Percentiles rank a stretch among this genome's conserved stretches.
Evolutionary conservation across 2,113 vertebrate genomes (phyloP).

Genomic region (Cebus imitator): DNA sequence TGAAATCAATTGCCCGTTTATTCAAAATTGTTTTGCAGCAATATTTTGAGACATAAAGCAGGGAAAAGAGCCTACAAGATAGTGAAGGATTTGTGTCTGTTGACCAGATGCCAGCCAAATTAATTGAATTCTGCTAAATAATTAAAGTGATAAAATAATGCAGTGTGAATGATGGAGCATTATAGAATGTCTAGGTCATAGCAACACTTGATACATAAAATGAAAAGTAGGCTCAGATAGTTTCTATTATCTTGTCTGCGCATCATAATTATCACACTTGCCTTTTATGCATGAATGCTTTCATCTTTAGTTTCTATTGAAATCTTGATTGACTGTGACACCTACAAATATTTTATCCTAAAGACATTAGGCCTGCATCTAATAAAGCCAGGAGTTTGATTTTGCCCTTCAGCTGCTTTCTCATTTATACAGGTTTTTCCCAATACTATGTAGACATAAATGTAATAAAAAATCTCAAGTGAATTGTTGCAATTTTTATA

Average conservation of each 20-base stretch:
- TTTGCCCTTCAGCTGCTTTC: slow-evolving; percentile 84
- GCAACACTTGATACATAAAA: slow-evolving; percentile 87
- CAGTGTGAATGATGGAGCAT: slow-evolving; percentile 87
- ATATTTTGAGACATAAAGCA: slow-evolving; percentile 61
- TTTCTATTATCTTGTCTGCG: slow-evolving; percentile 93
- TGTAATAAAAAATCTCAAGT: slow-evolving; percentile 82
- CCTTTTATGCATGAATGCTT: slow-evolving; percentile 91
- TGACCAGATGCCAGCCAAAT: slow-evolving; percentile 74
- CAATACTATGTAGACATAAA: slow-evolving; percentile 79
- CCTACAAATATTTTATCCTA: slow-evolving; percentile 90
- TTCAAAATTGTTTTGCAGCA: slow-evolving; percentile 57
- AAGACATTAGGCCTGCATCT: slow-evolving; percentile 89
- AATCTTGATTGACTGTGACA: slow-evolving; percentile 92
- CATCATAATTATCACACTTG: slow-evolving; percentile 89
- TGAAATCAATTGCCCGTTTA: slow-evolving; percentile 49
- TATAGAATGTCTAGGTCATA: slow-evolving; percentile 86
- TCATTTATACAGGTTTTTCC: slow-evolving; percentile 80
- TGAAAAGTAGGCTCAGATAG: slow-evolving; percentile 87
- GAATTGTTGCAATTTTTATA: slow-evolving; percentile 76
- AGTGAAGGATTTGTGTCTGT: slow-evolving; percentile 48
- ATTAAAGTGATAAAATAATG: slow-evolving; percentile 83
- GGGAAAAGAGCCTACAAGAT: slow-evolving; percentile 30
- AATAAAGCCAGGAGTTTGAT: slow-evolving; percentile 90
- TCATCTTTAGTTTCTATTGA: slow-evolving; percentile 89
- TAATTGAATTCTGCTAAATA: slow-evolving; percentile 80